Conservation (phyloP, 2,113 vertebrate species). For the Rallus limicola region DNA sequence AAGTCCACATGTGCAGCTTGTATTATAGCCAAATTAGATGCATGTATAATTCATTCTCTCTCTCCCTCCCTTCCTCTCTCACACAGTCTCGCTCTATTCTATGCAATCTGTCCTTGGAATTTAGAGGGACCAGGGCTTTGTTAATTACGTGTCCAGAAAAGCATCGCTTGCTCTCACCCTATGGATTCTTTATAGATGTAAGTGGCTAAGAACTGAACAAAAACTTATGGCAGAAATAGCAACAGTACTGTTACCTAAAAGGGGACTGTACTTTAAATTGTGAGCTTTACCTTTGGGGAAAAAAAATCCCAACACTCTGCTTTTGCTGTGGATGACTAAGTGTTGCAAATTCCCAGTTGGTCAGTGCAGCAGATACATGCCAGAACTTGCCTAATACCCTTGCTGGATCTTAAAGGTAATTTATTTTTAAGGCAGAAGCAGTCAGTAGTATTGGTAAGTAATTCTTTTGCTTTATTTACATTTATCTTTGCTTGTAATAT, state of each 20-base stretch:
- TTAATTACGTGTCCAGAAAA: neutral
- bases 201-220: neutral
- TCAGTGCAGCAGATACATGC: fast-evolving
- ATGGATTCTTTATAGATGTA: neutral
- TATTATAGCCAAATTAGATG: slow-evolving; percentile 26
- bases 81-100: neutral
- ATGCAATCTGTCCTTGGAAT: neutral
- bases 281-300: neutral
- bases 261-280: neutral
- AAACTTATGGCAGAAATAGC: neutral
- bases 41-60: slow-evolving; percentile 3
- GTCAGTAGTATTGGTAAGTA: slow-evolving; percentile 3
- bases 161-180: neutral
- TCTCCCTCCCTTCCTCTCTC: neutral
- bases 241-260: neutral
- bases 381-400: neutral
- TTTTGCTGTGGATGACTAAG: neutral
- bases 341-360: neutral
- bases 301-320: neutral
- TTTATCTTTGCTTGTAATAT: neutral
- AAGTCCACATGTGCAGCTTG: slow-evolving; percentile 12
- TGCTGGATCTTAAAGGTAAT: neutral
- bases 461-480: neutral
- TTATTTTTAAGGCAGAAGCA: neutral
- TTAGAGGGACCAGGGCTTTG: neutral